Evolutionary conservation across 2,113 vertebrate species (phyloP).

Genomic region (Cricetomys ansorgei): DNA sequence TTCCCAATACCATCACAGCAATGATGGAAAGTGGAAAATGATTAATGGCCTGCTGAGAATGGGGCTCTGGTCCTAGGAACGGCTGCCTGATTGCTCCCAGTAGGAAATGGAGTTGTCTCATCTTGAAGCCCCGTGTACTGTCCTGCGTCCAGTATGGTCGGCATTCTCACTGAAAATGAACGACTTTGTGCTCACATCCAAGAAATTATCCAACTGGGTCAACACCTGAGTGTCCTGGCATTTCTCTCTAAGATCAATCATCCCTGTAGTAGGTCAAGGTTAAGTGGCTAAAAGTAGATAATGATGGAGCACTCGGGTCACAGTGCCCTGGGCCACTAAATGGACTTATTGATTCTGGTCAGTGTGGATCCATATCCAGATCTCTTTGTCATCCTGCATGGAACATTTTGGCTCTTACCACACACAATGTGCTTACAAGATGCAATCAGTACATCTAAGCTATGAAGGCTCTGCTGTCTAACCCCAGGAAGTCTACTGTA

Average conservation of each 20-base stretch:
- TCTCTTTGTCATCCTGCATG: background rate
- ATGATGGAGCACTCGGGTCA: background rate
- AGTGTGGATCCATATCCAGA: constrained; percentile 6
- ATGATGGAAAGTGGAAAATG: background rate
- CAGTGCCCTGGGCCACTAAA: background rate
- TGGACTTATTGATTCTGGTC: background rate
- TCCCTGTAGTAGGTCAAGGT: constrained; percentile 29
- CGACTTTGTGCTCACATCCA: background rate
- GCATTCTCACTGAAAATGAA: background rate
- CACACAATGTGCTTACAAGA: background rate
- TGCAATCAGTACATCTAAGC: background rate
- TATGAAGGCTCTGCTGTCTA: background rate
- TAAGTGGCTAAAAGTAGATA: constrained; percentile 51
- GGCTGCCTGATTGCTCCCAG: background rate
- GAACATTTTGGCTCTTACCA: background rate
- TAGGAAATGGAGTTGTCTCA: background rate
- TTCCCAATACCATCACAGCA: background rate
- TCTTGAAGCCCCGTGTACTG: background rate
- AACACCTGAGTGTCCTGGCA: background rate
- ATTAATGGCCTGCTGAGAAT: constrained; percentile 37
- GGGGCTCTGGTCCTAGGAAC: background rate
- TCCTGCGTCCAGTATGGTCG: background rate
- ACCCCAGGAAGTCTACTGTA: background rate
- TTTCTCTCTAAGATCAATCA: constrained; percentile 18
- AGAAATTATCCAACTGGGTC: background rate